phyloP scores from a whole-genome alignment of 2,113 vertebrate species.

The Triplophysa tibetana region DNA sequence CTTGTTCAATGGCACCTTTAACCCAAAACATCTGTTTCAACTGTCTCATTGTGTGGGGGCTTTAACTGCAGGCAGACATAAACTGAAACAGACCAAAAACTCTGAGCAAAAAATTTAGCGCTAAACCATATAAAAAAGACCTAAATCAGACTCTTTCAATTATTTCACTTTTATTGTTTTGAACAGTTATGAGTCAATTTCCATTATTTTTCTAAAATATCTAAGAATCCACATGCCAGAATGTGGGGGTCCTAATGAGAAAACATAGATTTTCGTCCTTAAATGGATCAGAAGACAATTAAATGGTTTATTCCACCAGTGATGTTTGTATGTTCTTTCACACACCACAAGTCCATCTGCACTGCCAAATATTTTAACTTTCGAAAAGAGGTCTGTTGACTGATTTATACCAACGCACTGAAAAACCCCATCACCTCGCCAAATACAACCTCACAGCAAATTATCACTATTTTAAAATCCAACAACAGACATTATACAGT shows the following conservation, averaged over 20 bases:
- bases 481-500: slow-evolving; percentile 22
- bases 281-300: slow-evolving; percentile 2
- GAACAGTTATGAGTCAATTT: not conserved
- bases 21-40: slow-evolving; percentile 14
- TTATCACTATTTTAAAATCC: slow-evolving; percentile 29
- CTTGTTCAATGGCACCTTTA: slow-evolving; percentile 17
- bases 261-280: slow-evolving; percentile 22
- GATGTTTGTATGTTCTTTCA: slow-evolving; percentile 44
- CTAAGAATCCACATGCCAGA: slow-evolving; percentile 1
- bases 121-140: not conserved
- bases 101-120: slow-evolving; percentile 12
- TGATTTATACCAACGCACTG: slow-evolving; percentile 41
- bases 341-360: slow-evolving; percentile 15
- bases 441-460: slow-evolving; percentile 40
- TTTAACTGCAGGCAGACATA: slow-evolving; percentile 13
- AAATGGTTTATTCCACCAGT: slow-evolving; percentile 37
- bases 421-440: slow-evolving; percentile 16
- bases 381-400: slow-evolving; percentile 17
- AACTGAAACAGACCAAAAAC: not conserved
- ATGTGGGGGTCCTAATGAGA: slow-evolving; percentile 18
- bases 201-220: slow-evolving; percentile 10
- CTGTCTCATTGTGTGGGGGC: slow-evolving; percentile 15
- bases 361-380: slow-evolving; percentile 44
- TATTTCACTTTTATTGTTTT: slow-evolving; percentile 13
- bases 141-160: not conserved